These are phyloP conservation scores for Cephus sareptanus DNA, from an alignment of 2,888 invertebrate genomes.

Conservation along the genomic window DNA sequence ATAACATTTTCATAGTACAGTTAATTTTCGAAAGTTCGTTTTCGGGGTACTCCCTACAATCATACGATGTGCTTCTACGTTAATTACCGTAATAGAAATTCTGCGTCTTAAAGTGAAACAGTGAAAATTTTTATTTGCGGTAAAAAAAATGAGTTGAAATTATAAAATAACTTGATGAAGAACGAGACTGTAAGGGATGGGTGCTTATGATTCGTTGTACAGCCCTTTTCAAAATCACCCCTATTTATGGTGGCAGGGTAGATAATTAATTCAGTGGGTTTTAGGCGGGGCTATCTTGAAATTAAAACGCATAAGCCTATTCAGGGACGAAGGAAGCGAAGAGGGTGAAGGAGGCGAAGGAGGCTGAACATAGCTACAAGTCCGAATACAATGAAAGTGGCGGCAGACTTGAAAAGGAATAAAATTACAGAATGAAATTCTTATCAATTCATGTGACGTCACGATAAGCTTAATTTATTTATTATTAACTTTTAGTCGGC, in stretches of 20 bases:
- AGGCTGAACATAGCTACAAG: too few species aligned
- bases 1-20: background rate
- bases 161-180: background rate
- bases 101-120: too few species aligned
- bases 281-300: background rate
- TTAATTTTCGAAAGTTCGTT: background rate
- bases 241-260: background rate
- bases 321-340: too few species aligned
- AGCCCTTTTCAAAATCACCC: background rate
- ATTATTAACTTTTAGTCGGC: background rate
- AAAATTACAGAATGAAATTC: background rate
- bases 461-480: background rate
- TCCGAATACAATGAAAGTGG: background rate
- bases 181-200: background rate
- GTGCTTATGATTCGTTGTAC: background rate
- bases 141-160: background rate
- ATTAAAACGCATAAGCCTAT: background rate
- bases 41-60: background rate
- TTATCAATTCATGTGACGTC: background rate
- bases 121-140: too few species aligned
- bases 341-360: too few species aligned
- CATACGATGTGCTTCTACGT: too few species aligned
- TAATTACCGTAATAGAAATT: too few species aligned
- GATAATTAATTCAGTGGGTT: background rate
- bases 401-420: background rate